These are phyloP conservation scores for Halcyon malimbica DNA, from an alignment of 2,113 vertebrate species.

Conservation along the genomic window DNA sequence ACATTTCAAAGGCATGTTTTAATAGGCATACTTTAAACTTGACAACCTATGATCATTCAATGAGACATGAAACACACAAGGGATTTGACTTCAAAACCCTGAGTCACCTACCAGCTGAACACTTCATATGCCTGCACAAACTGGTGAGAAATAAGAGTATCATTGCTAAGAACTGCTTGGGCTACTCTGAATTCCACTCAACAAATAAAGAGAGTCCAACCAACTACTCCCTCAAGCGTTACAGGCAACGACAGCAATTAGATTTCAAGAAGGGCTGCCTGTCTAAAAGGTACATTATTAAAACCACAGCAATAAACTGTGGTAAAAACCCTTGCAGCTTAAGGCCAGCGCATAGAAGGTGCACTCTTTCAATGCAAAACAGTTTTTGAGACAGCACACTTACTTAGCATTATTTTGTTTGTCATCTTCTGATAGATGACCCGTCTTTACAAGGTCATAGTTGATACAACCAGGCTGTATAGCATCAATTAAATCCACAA, in stretches of 20 bases:
- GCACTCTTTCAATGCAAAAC: not conserved
- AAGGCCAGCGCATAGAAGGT: not conserved
- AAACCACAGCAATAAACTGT: not conserved
- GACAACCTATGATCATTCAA: not conserved
- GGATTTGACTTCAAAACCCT: not conserved
- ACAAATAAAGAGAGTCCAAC: not conserved
- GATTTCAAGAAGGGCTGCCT: not conserved
- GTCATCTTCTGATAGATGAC: conserved; percentile 85
- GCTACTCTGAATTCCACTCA: not conserved
- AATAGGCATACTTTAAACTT: not conserved
- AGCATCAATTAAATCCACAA: conserved; percentile 96
- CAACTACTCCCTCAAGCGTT: not conserved
- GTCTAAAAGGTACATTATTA: not conserved
- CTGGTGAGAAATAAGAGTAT: not conserved
- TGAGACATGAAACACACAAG: not conserved
- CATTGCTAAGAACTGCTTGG: not conserved
- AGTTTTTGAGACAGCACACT: conserved; percentile 47
- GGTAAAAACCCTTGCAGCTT: not conserved
- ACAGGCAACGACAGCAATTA: not conserved
- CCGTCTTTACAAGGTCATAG: conserved; percentile 93
- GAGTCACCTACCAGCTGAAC: not conserved
- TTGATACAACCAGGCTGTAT: conserved; percentile 94
- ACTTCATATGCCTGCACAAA: not conserved
- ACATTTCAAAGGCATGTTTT: not conserved
- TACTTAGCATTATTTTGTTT: conserved; percentile 97